These are phyloP conservation scores for Blastobasis lacticolella DNA, from an alignment of 2,888 invertebrate species.

Conservation along the genomic window DNA sequence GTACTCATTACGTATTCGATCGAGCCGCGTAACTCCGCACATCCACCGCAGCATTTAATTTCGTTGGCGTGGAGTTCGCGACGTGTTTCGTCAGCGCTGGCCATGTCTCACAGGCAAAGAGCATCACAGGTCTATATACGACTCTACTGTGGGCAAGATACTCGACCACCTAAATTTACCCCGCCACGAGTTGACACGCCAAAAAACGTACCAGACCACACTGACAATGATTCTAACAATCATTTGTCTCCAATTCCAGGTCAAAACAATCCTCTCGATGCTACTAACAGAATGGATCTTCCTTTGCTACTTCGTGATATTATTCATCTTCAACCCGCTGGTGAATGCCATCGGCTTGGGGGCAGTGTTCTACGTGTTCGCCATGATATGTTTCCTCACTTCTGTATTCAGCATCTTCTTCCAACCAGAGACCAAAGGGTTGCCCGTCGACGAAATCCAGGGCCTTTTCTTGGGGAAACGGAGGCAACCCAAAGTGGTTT, in stretches of 20 bases:
- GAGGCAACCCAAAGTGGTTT: not conserved
- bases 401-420: slow-evolving; percentile 21
- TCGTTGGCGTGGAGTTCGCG: too few species aligned
- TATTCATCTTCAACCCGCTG: slow-evolving; percentile 42
- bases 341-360: slow-evolving; percentile 36
- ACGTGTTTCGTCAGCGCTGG: too few species aligned
- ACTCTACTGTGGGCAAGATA: too few species aligned
- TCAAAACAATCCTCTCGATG: slow-evolving; percentile 37
- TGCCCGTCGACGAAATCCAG: slow-evolving; percentile 36
- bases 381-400: slow-evolving; percentile 29
- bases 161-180: too few species aligned
- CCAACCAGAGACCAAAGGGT: slow-evolving; percentile 40
- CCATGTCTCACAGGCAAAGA: too few species aligned
- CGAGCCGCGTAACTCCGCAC: too few species aligned
- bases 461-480: slow-evolving; percentile 12
- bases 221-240: not conserved
- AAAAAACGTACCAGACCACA: too few species aligned
- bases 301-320: slow-evolving; percentile 37
- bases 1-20: too few species aligned
- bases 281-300: slow-evolving; percentile 39
- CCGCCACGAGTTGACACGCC: too few species aligned
- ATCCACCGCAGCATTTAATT: too few species aligned
- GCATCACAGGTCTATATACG: too few species aligned
- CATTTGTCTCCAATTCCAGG: slow-evolving; percentile 19
- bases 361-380: slow-evolving; percentile 43